Evolutionary conservation across 2,888 invertebrate genomes (phyloP).

Genomic region (Lepidonotus clava): DNA sequence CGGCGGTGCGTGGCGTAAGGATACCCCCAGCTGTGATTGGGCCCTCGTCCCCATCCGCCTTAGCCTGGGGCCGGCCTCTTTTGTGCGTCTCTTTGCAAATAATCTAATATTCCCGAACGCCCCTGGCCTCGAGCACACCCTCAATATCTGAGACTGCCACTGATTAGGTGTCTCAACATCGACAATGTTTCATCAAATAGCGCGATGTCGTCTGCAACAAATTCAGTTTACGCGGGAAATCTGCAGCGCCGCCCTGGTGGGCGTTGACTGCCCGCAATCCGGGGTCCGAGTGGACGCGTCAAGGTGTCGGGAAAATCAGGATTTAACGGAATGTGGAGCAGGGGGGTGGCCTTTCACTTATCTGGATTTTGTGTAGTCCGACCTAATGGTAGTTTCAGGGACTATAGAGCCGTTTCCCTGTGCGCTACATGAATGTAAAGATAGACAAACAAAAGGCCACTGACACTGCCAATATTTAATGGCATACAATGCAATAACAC

Average conservation of each 20-base stretch:
- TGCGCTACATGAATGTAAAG: too few relatives aligned
- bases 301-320: too few relatives aligned
- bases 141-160: not conserved
- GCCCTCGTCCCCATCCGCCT: not conserved
- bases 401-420: too few relatives aligned
- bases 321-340: too few relatives aligned
- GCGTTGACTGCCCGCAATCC: too few relatives aligned
- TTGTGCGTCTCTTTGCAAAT: constrained; percentile 28
- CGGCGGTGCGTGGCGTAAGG: not conserved
- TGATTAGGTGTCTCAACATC: constrained; percentile 13
- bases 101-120: not conserved
- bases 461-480: too few relatives aligned
- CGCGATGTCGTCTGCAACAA: constrained; percentile 19
- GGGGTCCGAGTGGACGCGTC: too few relatives aligned
- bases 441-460: too few relatives aligned
- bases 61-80: not conserved
- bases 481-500: too few relatives aligned
- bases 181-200: constrained; percentile 18
- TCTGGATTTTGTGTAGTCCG: too few relatives aligned
- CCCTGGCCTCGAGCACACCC: not conserved
- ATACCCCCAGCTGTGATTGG: not conserved
- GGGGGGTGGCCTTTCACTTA: too few relatives aligned
- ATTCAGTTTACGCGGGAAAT: not conserved
- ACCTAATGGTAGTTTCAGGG: too few relatives aligned
- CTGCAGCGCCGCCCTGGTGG: not conserved